Conservation (phyloP, 2,797 vertebrate species). For the Dicrostonyx torquatus region DNA sequence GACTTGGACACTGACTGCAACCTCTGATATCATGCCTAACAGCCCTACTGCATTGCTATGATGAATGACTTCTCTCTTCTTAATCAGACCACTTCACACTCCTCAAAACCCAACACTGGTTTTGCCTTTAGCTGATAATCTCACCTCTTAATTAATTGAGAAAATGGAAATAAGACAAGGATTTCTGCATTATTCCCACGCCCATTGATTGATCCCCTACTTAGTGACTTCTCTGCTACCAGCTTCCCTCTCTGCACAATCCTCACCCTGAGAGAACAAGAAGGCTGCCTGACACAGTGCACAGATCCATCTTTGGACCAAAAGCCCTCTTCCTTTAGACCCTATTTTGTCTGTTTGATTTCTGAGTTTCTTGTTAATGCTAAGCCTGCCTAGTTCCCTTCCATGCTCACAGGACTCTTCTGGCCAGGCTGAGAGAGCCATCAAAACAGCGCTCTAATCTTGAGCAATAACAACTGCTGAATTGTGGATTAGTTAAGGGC, state of each 20-base stretch:
- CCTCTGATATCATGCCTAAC: not conserved
- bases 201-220: not conserved
- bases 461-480: not conserved
- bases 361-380: not conserved
- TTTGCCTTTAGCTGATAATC: constrained; percentile 14
- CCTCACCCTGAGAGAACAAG: not conserved
- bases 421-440: not conserved
- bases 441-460: not conserved
- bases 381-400: not conserved
- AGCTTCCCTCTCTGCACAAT: not conserved
- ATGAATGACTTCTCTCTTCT: constrained; percentile 28
- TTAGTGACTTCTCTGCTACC: not conserved
- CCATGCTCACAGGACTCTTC: not conserved
- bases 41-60: not conserved
- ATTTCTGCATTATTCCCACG: not conserved
- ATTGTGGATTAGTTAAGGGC: not conserved
- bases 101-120: constrained; percentile 10
- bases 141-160: constrained; percentile 60
- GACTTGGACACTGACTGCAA: not conserved
- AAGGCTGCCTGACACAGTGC: not conserved
- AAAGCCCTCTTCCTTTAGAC: not conserved
- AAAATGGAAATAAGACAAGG: constrained; percentile 37
- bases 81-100: not conserved
- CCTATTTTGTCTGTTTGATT: not conserved
- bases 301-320: not conserved